Evolutionary conservation across 2,113 vertebrate genomes (phyloP).

Genomic region (Scartelaos histophorus): DNA sequence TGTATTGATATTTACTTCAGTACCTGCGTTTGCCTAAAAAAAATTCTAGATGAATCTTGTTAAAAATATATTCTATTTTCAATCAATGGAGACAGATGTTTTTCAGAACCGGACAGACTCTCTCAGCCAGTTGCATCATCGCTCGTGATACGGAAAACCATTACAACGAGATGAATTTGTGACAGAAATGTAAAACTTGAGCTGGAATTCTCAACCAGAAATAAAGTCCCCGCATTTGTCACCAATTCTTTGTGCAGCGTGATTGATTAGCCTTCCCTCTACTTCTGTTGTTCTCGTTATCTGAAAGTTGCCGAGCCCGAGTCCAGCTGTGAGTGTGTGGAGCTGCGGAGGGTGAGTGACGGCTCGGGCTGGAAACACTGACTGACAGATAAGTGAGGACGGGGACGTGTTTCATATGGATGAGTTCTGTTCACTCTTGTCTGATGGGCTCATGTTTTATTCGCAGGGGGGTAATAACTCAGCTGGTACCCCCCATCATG

Average conservation of each 20-base stretch:
- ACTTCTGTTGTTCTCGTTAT: not conserved
- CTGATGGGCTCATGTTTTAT: slow-evolving; percentile 9
- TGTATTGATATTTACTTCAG: no score
- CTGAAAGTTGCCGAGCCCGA: not conserved
- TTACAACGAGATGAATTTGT: not conserved
- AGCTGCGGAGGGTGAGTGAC: not conserved
- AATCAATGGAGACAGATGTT: no score
- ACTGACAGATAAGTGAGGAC: slow-evolving; percentile 3
- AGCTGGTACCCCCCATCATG: not conserved
- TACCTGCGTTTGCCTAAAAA: no score
- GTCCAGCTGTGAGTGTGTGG: not conserved
- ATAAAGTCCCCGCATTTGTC: not conserved
- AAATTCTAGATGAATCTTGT: no score
- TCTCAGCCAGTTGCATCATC: no score
- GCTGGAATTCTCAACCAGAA: no score
- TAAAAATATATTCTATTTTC: no score
- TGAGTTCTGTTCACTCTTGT: not conserved
- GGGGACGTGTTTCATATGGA: slow-evolving; percentile 1
- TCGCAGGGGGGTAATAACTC: not conserved
- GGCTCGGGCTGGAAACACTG: not conserved
- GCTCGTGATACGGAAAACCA: no score
- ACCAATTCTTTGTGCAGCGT: not conserved
- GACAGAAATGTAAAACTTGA: not conserved
- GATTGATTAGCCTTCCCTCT: not conserved
- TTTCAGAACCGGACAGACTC: no score